Base-by-base conservation (phyloP, 1,140 invertebrate genomes). In the Tenebrio molitor region DNA sequence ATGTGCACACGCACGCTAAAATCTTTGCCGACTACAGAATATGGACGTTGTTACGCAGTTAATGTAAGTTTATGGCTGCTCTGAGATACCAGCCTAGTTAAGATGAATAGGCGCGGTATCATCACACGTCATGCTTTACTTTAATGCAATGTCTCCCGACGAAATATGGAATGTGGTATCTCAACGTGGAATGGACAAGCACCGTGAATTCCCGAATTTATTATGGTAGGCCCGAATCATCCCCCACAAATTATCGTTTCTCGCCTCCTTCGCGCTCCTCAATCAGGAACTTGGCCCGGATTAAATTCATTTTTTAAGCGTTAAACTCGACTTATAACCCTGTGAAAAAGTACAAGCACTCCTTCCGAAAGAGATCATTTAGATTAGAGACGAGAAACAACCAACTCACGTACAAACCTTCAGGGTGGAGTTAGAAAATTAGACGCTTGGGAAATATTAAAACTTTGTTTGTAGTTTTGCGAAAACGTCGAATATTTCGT, bases 371-470 rank as follows among this genome's bases (percentile, higher is more conserved):
- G 68, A 77, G 75, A 75, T 75, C 74, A 77, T 78, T 78, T 78
- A 78, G 75, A 78, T 77, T 78, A 73, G 77, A 69, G 25, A 42
- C 53, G 69, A 70, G 73, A 71, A 71, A 67, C 73, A 77, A 69
- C 14, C 69, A 66, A 71, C 74, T 73, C 76, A 76, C 74, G 77
- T 79, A 78, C 76, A 50, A 72, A 73, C 70, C 74, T 74, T 70
- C 46, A 25, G 70, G 74, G 53, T 70, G 41, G 58, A 76, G 74
- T 79, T 77, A 71, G 72, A 69, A 79, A 79, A 79, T 79, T 79
- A 79, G 76, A 72, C 77, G 71, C 66, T 66, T 63, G 77, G 77
- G 77, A 79, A 77, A 79, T 79, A 79, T 77, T 79, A 79, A 79
- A 78, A 79, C 69, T 79, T 79, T 77, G 77, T 79, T 78, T 77